Base-by-base conservation (phyloP, 2,797 vertebrate species). In the Petrocephalus schoutedeni region DNA sequence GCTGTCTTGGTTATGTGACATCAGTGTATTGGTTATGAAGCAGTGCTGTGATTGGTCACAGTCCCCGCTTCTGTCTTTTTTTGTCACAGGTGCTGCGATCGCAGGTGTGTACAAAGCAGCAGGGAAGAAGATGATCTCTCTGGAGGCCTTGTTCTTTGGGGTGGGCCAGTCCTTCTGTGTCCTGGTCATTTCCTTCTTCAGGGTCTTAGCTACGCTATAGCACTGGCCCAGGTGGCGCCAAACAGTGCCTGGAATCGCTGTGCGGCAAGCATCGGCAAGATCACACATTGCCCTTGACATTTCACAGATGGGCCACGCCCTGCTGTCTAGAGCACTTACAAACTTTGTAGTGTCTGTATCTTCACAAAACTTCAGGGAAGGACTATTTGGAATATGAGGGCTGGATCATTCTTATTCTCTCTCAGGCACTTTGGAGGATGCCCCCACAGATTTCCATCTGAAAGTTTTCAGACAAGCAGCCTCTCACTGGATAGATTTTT, bases 61-160 rank as follows among this genome's bases (percentile, higher is more conserved):
- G n/a, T 56, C 57, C 12, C 54, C n/a, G 8, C 7, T n/a, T 36
- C 28, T 86, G 32, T 59, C 9, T 53, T 16, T n/a, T 64, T 61
- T n/a, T n/a, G n/a, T n/a, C 61, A 45, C 90, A 99, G 98, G 98
- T 95, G 98, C 98, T 57, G 98, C 98, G 54, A 96, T 99, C 74
- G 98, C 98, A 53, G 98, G 98, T 1, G 98, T 99, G 67, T 99
- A 98, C 94, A 97, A 97, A 94, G 98, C 98, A 0, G 98, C 98
- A 0, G 98, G 97, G 89, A 99, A 99, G 93, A 96, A 94, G 85
- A 99, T 99, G 98, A 97, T 97, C 59, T 97, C 97, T 0, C 93
- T 99, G 82, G 97, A 97, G 93, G 98, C 98, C 41, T 95, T 99
- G 32, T 96, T 98, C 77, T 95, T 97, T 19, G 98, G 98, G 3